Evolutionary conservation across 2,888 invertebrate species (phyloP), one percentile per base, ranked within the genome.

Genomic region (Drosophila trichaetosa): DNA sequence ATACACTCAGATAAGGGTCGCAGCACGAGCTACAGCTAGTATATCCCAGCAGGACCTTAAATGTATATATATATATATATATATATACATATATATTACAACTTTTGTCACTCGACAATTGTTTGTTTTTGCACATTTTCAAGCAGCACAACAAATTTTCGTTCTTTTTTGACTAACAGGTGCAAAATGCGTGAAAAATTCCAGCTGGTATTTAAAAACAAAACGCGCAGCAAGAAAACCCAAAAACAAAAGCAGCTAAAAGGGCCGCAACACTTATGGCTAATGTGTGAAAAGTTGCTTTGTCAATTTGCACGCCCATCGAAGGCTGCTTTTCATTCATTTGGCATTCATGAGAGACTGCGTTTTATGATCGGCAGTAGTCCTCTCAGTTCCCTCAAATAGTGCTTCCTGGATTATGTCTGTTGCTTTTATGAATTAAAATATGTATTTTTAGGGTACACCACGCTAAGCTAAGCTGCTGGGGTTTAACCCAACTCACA

Each of bases 221-320:
- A 40, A 42, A 21, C 16, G 11, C 8, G 29, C 10, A 51, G 29
- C n/a, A 56, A n/a, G 18, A 56, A 38, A n/a, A 13, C 18, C 5
- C 38, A 29, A 48, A 56, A 21, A 38, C 16, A 69, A 40, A 48
- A n/a, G n/a, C 3, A n/a, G 6, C 18, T 21, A 40, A 56, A 64
- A 60, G 56, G 63, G 46, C 52, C 60, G 46, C 16, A 62, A 53
- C 89, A 79, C 80, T 88, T 80, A 83, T 73, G 76, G 60, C 83
- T 87, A 87, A 90, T 86, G 90, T 92, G 92, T 90, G 91, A 92
- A 91, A 91, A 90, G 82, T 92, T 86, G 78, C 69, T 79, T 90
- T 88, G 90, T 91, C 80, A 77, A 83, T 79, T 88, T 85, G 53
- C 79, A 83, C 91, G 87, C 90, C 87, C 72, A 70, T 69, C 65